A percentile compares a stretch with the other conserved stretches of the same genome.
Conservation (phyloP, 2,888 invertebrate genomes). For the Schizotus pectinicornis region DNA sequence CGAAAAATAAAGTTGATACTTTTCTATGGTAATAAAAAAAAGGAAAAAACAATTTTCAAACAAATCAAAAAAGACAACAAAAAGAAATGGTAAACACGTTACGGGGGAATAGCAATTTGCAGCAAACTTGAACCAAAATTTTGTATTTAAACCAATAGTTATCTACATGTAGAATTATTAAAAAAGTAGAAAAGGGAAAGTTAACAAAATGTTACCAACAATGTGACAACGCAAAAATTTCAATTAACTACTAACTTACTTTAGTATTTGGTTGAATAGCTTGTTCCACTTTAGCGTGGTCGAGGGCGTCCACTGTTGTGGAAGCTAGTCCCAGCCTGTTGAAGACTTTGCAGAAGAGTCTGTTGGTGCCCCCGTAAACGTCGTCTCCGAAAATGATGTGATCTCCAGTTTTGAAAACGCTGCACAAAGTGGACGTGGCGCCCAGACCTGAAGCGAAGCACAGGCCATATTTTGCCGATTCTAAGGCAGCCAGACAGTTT, state of each 20-base stretch:
- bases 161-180: too few species aligned
- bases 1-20: too few species aligned
- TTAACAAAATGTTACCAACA: too few species aligned
- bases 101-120: too few species aligned
- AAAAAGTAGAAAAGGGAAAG: too few species aligned
- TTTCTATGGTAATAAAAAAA: too few species aligned
- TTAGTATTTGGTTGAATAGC: constrained; percentile 85
- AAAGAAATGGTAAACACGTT: too few species aligned
- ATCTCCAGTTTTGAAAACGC: constrained; percentile 83
- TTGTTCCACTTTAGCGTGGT: constrained; percentile 68
- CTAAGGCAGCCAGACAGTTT: constrained; percentile 86
- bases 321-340: constrained; percentile 74
- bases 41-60: too few species aligned
- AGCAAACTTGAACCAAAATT: too few species aligned
- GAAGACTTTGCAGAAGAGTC: constrained; percentile 65
- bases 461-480: constrained; percentile 84
- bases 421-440: constrained; percentile 76
- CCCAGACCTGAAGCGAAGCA: constrained; percentile 92
- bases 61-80: too few species aligned
- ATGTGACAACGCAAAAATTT: neutral
- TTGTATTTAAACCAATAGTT: too few species aligned
- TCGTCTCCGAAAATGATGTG: constrained; percentile 92
- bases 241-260: constrained; percentile 62
- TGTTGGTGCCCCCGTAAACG: constrained; percentile 92
- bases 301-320: constrained; percentile 79